Percentiles rank a stretch among this genome's conserved stretches.
phyloP scores from a whole-genome alignment of 2,113 vertebrate genomes.

The Sinosuthora webbiana region DNA sequence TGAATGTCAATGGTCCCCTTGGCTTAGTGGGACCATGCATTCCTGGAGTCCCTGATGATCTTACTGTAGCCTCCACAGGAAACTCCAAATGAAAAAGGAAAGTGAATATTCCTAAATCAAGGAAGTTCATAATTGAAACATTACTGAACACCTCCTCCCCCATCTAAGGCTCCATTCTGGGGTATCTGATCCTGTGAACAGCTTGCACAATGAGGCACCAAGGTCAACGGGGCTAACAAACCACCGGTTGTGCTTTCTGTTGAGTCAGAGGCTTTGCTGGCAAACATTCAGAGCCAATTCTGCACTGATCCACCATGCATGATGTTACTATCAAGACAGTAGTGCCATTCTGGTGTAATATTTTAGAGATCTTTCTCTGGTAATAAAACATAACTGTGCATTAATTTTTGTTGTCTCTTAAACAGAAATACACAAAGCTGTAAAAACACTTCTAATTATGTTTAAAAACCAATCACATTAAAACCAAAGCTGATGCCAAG shows the following conservation, averaged over 20 bases:
- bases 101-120: background rate
- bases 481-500: slow-evolving; percentile 43
- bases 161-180: background rate
- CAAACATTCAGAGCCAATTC: background rate
- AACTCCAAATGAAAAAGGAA: background rate
- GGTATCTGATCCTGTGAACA: background rate
- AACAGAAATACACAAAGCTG: slow-evolving; percentile 51
- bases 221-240: background rate
- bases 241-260: background rate
- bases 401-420: slow-evolving; percentile 48
- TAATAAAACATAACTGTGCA: background rate
- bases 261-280: background rate
- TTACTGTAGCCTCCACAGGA: background rate
- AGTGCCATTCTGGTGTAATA: background rate
- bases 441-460: slow-evolving; percentile 44
- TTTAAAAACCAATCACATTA: slow-evolving; percentile 32
- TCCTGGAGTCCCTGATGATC: background rate
- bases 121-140: background rate
- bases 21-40: background rate
- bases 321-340: background rate
- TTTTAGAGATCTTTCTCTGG: background rate
- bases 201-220: fast-evolving
- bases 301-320: background rate
- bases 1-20: background rate
- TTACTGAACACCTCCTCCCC: background rate